phyloP scores from a whole-genome alignment of 2,797 vertebrate species.

The Pelobates cultripes region DNA sequence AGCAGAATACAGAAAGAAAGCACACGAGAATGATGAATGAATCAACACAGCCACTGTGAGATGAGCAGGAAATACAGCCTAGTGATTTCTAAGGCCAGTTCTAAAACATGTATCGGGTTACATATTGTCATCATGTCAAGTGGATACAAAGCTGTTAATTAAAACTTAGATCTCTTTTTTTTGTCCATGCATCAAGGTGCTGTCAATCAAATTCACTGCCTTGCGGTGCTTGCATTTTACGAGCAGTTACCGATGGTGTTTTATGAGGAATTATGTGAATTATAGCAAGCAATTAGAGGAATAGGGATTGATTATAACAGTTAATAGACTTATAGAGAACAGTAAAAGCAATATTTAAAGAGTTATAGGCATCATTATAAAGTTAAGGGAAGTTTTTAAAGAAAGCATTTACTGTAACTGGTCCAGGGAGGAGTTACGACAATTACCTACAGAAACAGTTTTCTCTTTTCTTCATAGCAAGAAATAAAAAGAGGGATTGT shows the following conservation, averaged over 20 bases:
- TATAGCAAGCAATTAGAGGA: neutral
- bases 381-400: neutral
- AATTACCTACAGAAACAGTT: neutral
- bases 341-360: neutral
- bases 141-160: slow-evolving; percentile 2
- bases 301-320: neutral
- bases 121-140: slow-evolving; percentile 2
- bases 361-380: neutral
- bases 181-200: neutral
- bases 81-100: neutral
- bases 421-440: neutral
- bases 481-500: too few relatives aligned
- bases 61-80: neutral
- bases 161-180: neutral
- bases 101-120: neutral
- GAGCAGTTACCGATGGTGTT: neutral
- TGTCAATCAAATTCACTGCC: neutral
- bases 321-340: neutral
- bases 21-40: slow-evolving; percentile 12
- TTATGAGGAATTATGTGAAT: neutral
- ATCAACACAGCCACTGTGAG: slow-evolving; percentile 1
- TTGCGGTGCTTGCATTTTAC: neutral
- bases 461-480: too few relatives aligned
- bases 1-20: slow-evolving; percentile 3
- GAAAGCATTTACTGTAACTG: neutral